These are phyloP conservation scores for Paramormyrops hopkinsi DNA, from an alignment of 2,797 vertebrate genomes.

Conservation along the genomic window DNA sequence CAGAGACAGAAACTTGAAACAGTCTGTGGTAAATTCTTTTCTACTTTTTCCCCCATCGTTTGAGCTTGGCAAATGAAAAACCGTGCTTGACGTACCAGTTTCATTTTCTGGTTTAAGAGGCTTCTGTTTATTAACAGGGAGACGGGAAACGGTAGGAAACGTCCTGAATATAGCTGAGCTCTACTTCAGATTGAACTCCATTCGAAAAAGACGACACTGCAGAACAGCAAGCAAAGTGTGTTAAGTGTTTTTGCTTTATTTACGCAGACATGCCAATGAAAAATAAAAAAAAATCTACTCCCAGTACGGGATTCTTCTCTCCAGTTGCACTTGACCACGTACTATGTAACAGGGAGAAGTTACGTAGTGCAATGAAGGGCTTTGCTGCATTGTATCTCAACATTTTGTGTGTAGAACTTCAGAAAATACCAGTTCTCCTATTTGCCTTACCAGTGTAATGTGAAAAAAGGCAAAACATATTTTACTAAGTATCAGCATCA, in stretches of 20 bases:
- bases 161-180: not conserved
- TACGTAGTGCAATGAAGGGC: constrained; percentile 32
- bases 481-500: constrained; percentile 18
- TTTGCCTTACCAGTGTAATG: constrained; percentile 12
- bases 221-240: not conserved
- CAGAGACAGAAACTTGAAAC: not conserved
- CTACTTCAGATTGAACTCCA: not conserved
- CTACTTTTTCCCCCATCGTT: not conserved
- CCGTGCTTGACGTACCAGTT: not conserved
- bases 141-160: not conserved
- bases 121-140: not conserved
- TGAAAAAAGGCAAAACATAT: constrained; percentile 14
- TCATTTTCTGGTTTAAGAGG: not conserved
- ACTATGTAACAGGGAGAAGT: not conserved
- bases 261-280: constrained; percentile 1
- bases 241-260: not conserved
- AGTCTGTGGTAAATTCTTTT: not conserved
- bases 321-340: constrained; percentile 17
- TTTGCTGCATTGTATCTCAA: constrained; percentile 26
- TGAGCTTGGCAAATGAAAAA: not conserved
- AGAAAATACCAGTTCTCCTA: constrained; percentile 20
- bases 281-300: not conserved
- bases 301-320: not conserved
- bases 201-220: not conserved
- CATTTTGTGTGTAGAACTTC: constrained; percentile 28